Evolutionary conservation across 2,113 vertebrate genomes (phyloP).

Genomic region (Corythaixoides concolor): DNA sequence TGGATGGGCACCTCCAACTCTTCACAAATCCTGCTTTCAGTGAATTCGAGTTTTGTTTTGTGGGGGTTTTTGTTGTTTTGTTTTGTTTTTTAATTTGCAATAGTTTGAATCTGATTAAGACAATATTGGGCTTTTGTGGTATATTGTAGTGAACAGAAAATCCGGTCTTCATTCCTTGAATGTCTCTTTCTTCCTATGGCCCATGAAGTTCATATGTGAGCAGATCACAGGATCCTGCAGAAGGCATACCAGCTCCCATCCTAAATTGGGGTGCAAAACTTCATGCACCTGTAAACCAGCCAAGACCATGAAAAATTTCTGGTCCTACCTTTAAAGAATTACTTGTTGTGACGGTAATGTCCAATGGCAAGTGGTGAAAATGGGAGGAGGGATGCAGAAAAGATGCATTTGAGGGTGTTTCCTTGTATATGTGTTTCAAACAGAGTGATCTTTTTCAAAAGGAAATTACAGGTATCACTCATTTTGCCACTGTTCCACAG

Average conservation of each 20-base stretch:
- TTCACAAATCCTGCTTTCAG: not conserved
- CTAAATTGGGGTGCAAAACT: not conserved
- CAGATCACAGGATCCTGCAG: not conserved
- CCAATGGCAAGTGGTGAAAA: not conserved
- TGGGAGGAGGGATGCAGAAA: not conserved
- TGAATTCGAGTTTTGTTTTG: rapidly evolving
- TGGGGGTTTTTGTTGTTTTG: not conserved
- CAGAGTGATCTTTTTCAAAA: not conserved
- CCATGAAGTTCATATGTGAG: not conserved
- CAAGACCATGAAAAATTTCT: not conserved
- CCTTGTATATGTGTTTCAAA: not conserved
- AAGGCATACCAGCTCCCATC: not conserved
- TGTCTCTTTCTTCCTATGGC: not conserved
- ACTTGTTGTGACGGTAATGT: not conserved
- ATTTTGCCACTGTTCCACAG: conserved; percentile 22
- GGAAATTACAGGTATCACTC: conserved; percentile 67
- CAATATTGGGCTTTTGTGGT: not conserved
- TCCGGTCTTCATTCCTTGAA: not conserved
- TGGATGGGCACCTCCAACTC: not conserved
- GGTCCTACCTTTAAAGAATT: not conserved
- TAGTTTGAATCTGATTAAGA: not conserved
- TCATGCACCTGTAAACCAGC: not conserved
- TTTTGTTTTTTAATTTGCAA: not conserved
- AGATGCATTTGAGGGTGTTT: not conserved
- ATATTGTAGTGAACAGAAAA: not conserved